Conservation (phyloP, 2,113 vertebrate genomes). For the Dunckerocampus dactyliophorus region DNA sequence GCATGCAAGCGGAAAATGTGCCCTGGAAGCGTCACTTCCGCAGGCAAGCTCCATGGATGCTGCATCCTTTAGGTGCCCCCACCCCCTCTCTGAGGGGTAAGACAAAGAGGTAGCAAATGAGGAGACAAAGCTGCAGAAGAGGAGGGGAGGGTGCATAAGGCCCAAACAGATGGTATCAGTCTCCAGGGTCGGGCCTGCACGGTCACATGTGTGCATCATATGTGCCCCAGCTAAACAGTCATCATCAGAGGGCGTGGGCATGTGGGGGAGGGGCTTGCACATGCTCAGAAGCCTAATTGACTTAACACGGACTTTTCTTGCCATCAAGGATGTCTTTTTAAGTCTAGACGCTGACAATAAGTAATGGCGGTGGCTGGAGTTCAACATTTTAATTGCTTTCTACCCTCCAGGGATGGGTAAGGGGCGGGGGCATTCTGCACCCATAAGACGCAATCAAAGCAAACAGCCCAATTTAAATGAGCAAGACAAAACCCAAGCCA, state of each 20-base stretch:
- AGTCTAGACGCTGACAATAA: slow-evolving; percentile 16
- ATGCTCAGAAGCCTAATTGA: slow-evolving; percentile 34
- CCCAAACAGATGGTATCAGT: slow-evolving; percentile 69
- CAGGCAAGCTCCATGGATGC: slow-evolving; percentile 57
- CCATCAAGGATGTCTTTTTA: slow-evolving; percentile 34
- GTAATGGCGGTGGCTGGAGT: slow-evolving; percentile 47
- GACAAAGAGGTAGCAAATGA: slow-evolving; percentile 67
- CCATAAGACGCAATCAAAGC: slow-evolving; percentile 32
- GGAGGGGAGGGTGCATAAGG: slow-evolving; percentile 45
- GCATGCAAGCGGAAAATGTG: slow-evolving; percentile 59
- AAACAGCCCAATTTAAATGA: slow-evolving; percentile 40
- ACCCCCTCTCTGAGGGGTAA: slow-evolving; percentile 45
- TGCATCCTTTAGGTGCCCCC: slow-evolving; percentile 26
- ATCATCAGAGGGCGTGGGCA: slow-evolving; percentile 11
- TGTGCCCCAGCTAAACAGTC: neutral
- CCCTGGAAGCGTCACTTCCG: slow-evolving; percentile 65
- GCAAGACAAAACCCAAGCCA: slow-evolving; percentile 20
- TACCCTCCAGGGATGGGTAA: slow-evolving; percentile 34
- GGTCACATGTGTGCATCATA: slow-evolving; percentile 5
- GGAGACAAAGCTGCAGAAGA: slow-evolving; percentile 38
- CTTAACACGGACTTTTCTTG: slow-evolving; percentile 22
- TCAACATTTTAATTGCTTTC: slow-evolving; percentile 63
- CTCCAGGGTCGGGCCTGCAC: slow-evolving; percentile 47
- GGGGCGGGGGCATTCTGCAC: neutral
- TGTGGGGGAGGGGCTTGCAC: neutral